These are phyloP conservation scores for Dryobates pubescens DNA, from an alignment of 2,797 vertebrate species.

Conservation along the genomic window DNA sequence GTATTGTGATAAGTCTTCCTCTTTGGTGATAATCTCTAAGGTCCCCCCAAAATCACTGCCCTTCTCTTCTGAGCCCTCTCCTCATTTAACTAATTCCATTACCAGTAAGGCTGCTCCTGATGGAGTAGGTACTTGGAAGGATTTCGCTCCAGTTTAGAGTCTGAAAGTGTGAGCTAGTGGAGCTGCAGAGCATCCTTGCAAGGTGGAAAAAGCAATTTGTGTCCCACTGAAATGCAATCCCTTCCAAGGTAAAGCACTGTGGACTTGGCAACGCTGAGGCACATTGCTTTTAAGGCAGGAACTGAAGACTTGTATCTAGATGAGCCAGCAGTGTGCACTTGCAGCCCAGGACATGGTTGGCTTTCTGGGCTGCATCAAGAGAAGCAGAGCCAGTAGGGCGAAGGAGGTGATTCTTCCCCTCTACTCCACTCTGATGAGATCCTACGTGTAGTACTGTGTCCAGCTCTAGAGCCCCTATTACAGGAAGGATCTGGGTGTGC, in stretches of 20 bases:
- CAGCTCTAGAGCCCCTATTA: too few species aligned
- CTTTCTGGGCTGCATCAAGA: too few species aligned
- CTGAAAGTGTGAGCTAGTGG: neutral
- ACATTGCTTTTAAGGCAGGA: neutral
- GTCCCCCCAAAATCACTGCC: neutral
- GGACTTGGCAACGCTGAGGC: neutral
- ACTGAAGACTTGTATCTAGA: neutral
- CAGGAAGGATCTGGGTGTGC: too few species aligned
- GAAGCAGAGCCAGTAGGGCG: too few species aligned
- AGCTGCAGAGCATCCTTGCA: neutral
- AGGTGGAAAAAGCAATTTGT: neutral
- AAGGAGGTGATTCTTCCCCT: too few species aligned
- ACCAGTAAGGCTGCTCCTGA: neutral
- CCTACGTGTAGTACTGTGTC: too few species aligned
- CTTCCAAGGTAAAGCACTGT: neutral
- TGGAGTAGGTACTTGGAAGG: neutral
- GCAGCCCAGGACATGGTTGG: too few species aligned
- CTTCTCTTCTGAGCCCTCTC: neutral
- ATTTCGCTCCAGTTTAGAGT: neutral
- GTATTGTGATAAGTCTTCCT: neutral
- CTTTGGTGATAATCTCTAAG: neutral
- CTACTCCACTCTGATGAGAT: too few species aligned
- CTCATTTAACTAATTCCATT: neutral
- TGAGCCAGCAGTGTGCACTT: neutral
- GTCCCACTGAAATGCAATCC: neutral